Evolutionary conservation across 2,888 invertebrate species (phyloP), one percentile per base, ranked within the genome.

Genomic region (Callimorpha dominula): DNA sequence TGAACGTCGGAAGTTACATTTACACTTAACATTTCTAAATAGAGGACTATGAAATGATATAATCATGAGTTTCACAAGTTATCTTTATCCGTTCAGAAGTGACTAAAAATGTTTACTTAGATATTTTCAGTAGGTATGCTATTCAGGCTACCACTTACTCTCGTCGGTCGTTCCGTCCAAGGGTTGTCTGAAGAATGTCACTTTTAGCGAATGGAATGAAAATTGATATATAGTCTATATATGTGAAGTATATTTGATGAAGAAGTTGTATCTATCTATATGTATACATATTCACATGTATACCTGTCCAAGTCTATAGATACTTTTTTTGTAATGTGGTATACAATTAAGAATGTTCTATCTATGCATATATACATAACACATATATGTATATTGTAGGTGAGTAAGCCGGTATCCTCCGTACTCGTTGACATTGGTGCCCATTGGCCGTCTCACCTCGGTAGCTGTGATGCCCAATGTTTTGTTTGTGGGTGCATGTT

Each of bases 381-480:
- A 31, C 31, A 31, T 52, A n/a, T 49, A 14, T n/a, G 42, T 20
- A 20, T 17, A 31, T 60, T 14, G 52, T 54, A 67, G 12, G 42
- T 42, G 52, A 60, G 31, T 43, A 14, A 60, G 60, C 20, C 12
- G 12, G 20, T 57, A 57, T 57, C 20, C 12, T 57, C 57, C 54
- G 76, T 74, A 77, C 73, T 70, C 60, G 68, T 17, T 73, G 76
- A 74, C 81, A 84, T 81, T 80, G 77, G n/a, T 57, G 14, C 9
- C 42, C 83, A 82, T 78, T 78, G 76, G n/a, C 52, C 12, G 11
- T 20, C 65, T 74, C 65, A 70, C 82, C 81, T 84, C 74, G 80
- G 42, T 70, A 68, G 72, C 70, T 64, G 73, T 57, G 71, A 71
- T 63, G 63, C 50, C 54, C 57, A 71, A 65, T 78, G 69, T 72